Evolutionary conservation across 2,888 invertebrate species (phyloP), one percentile per base, ranked within the genome.

Genomic region (Drosophila maculinotata): DNA sequence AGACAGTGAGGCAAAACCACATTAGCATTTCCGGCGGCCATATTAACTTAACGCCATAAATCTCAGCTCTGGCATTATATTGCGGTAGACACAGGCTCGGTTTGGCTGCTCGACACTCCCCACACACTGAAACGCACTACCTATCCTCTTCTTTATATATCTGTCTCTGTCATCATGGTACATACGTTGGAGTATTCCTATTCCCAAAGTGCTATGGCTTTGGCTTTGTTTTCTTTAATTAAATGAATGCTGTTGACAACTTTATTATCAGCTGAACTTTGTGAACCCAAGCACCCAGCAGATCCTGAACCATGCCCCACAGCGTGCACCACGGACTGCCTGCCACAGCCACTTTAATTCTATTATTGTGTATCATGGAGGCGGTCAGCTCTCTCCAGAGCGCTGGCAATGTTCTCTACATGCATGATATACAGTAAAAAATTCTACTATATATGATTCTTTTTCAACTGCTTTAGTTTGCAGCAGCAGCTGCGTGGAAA

Each of bases 171-270:
- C 71, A 49, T 15, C 39, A 33, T 36, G n/a, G n/a, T 20, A 25
- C 68, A 73, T 73, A 47, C 54, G n/a, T 31, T 36, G 44, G 54
- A 39, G 59, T 47, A 52, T 69, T 65, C 63, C 58, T 79, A 83
- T 78, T 87, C 88, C 81, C 72, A 73, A 75, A 80, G 78, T 78
- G 73, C 76, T 76, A 67, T 58, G 49, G 75, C 64, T 62, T 68
- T 69, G 65, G 65, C 75, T 84, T 86, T 89, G 86, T 88, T 81
- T 89, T 80, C 80, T 88, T 89, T 89, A 89, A 89, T 89, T 88
- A 89, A 89, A 89, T 89, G 87, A 87, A 88, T 89, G 85, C 85
- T 85, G 89, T 83, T 89, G 89, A 89, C 88, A 88, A 86, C 79
- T 89, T 89, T 84, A 89, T 89, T 89, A 87, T 89, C 88, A 76